These are phyloP conservation scores for Stenoptilia bipunctidactyla DNA, from an alignment of 2,888 invertebrate species.

Conservation along the genomic window DNA sequence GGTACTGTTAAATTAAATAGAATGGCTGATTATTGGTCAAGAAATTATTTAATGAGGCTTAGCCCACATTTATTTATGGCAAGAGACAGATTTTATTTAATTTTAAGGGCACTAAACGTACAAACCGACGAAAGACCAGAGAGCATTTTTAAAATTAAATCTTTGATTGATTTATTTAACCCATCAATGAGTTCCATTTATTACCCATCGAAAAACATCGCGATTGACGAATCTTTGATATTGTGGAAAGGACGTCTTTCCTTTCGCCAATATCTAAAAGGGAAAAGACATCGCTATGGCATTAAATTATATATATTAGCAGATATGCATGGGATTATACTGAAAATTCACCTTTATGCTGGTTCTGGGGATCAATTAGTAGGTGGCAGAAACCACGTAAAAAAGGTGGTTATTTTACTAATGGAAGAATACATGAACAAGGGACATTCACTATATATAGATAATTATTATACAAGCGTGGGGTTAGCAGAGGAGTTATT, in stretches of 20 bases:
- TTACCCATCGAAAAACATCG: slow-evolving; percentile 10
- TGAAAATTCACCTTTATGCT: slow-evolving; percentile 24
- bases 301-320: slow-evolving; percentile 21
- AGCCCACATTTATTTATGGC: slow-evolving; percentile 17
- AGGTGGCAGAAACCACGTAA: slow-evolving; percentile 21
- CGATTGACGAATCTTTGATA: slow-evolving; percentile 13
- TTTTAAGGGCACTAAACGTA: slow-evolving; percentile 19
- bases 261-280: slow-evolving; percentile 21
- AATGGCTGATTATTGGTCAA: slow-evolving; percentile 18
- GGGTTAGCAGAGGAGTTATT: too few relatives aligned
- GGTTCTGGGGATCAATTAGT: slow-evolving; percentile 18
- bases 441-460: too few relatives aligned
- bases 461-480: too few relatives aligned
- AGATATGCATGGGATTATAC: slow-evolving; percentile 16
- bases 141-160: slow-evolving; percentile 19
- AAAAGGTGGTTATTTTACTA: slow-evolving; percentile 19
- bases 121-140: slow-evolving; percentile 15
- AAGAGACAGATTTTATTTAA: slow-evolving; percentile 19
- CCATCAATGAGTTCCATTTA: slow-evolving; percentile 18
- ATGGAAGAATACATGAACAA: too few relatives aligned
- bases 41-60: slow-evolving; percentile 17
- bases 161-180: slow-evolving; percentile 14
- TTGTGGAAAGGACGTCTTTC: slow-evolving; percentile 19
- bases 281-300: slow-evolving; percentile 22
- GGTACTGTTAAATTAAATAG: slow-evolving; percentile 16